Percentiles rank a stretch among this genome's conserved stretches.
phyloP scores from a whole-genome alignment of 2,797 vertebrate species.

The Malurus splendens region DNA sequence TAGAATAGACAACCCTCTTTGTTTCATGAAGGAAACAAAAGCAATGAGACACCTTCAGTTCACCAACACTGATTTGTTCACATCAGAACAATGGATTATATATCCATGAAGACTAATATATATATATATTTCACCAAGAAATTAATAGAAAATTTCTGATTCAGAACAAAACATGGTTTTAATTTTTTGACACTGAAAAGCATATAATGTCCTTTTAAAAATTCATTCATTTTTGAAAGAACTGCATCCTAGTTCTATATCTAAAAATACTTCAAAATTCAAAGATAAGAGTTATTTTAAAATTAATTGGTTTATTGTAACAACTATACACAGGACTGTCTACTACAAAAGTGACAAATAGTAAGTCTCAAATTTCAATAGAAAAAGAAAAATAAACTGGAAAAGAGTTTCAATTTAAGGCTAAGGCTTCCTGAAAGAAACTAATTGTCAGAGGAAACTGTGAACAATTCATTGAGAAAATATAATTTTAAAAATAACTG shows the following conservation, averaged over 20 bases:
- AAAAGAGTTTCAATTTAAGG: not conserved
- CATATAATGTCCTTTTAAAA: not conserved
- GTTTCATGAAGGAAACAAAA: not conserved
- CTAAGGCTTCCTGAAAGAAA: not conserved
- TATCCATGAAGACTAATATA: not conserved
- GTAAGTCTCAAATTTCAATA: not conserved
- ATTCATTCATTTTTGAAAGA: not conserved
- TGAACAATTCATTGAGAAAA: fast-evolving
- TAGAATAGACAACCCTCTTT: fast-evolving
- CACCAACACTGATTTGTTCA: not conserved
- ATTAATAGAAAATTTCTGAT: not conserved
- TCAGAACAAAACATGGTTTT: not conserved
- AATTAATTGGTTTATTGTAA: not conserved
- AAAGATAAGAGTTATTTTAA: not conserved
- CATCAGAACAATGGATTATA: not conserved
- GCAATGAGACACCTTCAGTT: not conserved
- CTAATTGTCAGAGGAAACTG: not conserved
- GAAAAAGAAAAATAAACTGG: not conserved
- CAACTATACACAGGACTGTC: not conserved
- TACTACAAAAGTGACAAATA: not conserved
- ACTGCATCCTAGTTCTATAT: not conserved
- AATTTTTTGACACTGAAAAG: not conserved
- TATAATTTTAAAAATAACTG: not conserved
- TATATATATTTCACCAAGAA: not conserved
- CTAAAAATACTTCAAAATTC: not conserved